Evolutionary conservation across 2,888 invertebrate genomes (phyloP), one percentile per base, ranked within the genome.

Genomic region (Seira sanloemensis): DNA sequence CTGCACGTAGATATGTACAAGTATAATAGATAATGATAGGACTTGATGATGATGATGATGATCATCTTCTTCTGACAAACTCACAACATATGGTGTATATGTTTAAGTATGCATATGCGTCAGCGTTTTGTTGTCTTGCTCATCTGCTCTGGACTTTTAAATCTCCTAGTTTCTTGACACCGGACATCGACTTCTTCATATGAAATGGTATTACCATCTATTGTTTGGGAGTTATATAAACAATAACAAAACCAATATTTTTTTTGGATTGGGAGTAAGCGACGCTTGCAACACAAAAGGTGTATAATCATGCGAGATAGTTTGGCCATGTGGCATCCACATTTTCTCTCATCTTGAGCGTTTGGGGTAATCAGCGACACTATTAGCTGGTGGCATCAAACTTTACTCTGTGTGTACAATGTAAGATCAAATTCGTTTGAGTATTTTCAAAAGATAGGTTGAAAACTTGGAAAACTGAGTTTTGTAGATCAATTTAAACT

Each of bases 101-200:
- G 37, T 37, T 7, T 37, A 37, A 12, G 37, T 37, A 37, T 37
- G 37, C n/a, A 12, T 37, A 50, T 50, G 50, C 50, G 2, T 50
- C 50, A 50, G 50, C 50, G 50, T 50, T 50, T 50, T n/a, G 37
- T 37, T 37, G 37, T 50, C 16, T 50, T 50, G 68, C 25, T 65
- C 67, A 73, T 27, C 69, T 62, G 1, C 54, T 37, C 50, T 26
- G 1, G 76, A 62, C 76, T 50, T 82, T 82, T 76, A 82, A 82
- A 76, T 82, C 76, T 76, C 81, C 81, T 76, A 76, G 81, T 82
- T 82, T 82, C 76, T 80, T 80, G 68, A 75, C 80, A 67, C 80
- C 26, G 62, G 71, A 18, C 26, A 58, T 50, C 50, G 50, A 50
- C 50, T 50, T 18, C 37, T 37, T 37, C 37, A 7, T 12, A 4